Evolutionary conservation across 2,888 invertebrate species (phyloP).

Genomic region (Toxonevra muliebris): DNA sequence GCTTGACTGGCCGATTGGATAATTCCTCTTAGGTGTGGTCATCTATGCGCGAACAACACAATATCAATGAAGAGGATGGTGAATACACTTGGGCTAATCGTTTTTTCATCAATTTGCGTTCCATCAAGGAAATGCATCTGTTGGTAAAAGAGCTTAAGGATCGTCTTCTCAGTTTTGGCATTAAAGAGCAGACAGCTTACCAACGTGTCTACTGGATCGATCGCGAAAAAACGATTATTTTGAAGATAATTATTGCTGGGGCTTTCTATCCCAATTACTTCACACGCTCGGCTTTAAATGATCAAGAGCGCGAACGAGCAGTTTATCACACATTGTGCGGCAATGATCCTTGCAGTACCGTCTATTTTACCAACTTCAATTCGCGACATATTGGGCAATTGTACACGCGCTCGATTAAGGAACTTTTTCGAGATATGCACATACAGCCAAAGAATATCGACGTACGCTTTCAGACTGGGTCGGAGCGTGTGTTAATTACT

Average conservation of each 20-base stretch:
- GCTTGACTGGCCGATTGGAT: not conserved
- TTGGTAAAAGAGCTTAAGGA: conserved; percentile 75
- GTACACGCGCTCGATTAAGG: conserved; percentile 74
- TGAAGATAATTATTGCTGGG: conserved; percentile 70
- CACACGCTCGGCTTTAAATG: conserved; percentile 67
- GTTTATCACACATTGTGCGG: conserved; percentile 76
- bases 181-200: conserved; percentile 67
- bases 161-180: conserved; percentile 71
- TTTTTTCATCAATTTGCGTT: conserved; percentile 76
- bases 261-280: conserved; percentile 96
- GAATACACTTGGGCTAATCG: conserved; percentile 75
- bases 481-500: conserved; percentile 74
- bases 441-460: conserved; percentile 62
- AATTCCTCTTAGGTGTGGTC: conserved; percentile 72
- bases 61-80: conserved; percentile 66
- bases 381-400: conserved; percentile 74
- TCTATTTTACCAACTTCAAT: conserved; percentile 72
- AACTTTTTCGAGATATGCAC: conserved; percentile 66
- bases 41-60: conserved; percentile 69
- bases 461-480: conserved; percentile 64
- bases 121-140: conserved; percentile 77
- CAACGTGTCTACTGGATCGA: conserved; percentile 65
- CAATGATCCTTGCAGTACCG: conserved; percentile 80
- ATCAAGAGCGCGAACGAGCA: conserved; percentile 71
- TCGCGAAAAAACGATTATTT: conserved; percentile 70